A percentile compares a stretch with the other conserved stretches of the same genome.
Evolutionary conservation across 2,888 invertebrate genomes (phyloP).

Genomic region (Phaonia tiefii): DNA sequence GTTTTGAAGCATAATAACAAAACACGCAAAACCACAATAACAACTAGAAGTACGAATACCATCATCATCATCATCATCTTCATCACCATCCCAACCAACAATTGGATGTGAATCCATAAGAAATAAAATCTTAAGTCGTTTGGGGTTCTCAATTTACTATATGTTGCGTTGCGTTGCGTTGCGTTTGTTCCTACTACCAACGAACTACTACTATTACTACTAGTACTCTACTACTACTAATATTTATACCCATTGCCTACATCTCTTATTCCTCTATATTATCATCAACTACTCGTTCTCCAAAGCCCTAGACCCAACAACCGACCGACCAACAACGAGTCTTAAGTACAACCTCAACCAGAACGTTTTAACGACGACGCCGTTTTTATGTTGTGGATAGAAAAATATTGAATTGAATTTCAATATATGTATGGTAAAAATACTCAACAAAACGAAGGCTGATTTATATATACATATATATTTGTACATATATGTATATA

Average conservation of each 20-base stretch:
- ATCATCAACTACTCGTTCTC: background rate
- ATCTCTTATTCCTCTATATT: background rate
- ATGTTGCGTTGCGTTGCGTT: background rate
- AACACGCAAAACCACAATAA: conserved; percentile 66
- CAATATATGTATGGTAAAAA: background rate
- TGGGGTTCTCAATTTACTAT: conserved; percentile 32
- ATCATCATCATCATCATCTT: background rate
- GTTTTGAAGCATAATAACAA: conserved; percentile 66
- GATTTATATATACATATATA: conserved; percentile 11
- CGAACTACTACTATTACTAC: background rate
- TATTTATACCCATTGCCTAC: conserved; percentile 12
- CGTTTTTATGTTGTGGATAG: conserved; percentile 2
- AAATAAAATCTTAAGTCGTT: conserved; percentile 42
- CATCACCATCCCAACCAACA: background rate
- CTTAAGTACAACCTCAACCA: background rate
- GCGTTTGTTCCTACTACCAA: background rate
- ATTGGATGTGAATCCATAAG: background rate
- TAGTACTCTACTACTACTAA: conserved; percentile 4
- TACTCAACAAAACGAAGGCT: background rate
- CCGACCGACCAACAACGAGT: background rate
- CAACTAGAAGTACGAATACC: conserved; percentile 27
- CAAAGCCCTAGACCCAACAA: conserved; percentile 11
- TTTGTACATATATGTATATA: conserved; percentile 29
- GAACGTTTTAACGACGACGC: background rate
- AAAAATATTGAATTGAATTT: conserved; percentile 19